phyloP scores from a whole-genome alignment of 1,140 invertebrate species.

The Orchesella cincta region DNA sequence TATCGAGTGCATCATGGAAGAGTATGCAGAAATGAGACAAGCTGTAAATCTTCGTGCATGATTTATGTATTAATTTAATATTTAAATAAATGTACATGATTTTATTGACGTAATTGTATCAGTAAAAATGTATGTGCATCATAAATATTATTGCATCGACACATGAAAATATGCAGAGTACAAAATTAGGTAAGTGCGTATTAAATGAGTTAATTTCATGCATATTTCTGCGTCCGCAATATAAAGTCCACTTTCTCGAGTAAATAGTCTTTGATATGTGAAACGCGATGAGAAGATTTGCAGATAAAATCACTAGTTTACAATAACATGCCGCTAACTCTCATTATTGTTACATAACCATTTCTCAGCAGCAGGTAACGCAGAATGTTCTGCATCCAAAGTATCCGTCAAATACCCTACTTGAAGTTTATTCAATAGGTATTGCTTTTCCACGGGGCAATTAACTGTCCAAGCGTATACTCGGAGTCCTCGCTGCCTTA shows the following conservation, averaged over 20 bases:
- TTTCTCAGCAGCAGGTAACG: neutral
- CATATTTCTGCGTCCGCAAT: too few relatives aligned
- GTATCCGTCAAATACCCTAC: constrained; percentile 36
- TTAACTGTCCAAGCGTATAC: constrained; percentile 47
- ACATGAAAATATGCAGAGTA: neutral
- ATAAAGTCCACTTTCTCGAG: neutral
- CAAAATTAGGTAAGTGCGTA: too few relatives aligned
- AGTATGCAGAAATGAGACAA: neutral
- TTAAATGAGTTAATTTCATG: too few relatives aligned
- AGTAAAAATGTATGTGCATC: too few relatives aligned
- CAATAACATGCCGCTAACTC: neutral
- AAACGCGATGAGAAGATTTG: neutral
- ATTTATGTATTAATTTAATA: too few relatives aligned
- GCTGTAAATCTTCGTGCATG: too few relatives aligned
- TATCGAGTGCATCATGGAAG: neutral
- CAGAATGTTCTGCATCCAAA: neutral
- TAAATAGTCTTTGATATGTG: neutral
- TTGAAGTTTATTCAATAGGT: constrained; percentile 33
- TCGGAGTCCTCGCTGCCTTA: constrained; percentile 36
- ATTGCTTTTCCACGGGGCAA: constrained; percentile 44
- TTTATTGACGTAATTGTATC: too few relatives aligned
- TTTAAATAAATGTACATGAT: too few relatives aligned
- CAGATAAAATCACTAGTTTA: neutral
- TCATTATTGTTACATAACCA: neutral
- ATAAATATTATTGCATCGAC: too few relatives aligned